phyloP scores from a whole-genome alignment of 2,797 vertebrate genomes.

The Decapterus maruadsi region DNA sequence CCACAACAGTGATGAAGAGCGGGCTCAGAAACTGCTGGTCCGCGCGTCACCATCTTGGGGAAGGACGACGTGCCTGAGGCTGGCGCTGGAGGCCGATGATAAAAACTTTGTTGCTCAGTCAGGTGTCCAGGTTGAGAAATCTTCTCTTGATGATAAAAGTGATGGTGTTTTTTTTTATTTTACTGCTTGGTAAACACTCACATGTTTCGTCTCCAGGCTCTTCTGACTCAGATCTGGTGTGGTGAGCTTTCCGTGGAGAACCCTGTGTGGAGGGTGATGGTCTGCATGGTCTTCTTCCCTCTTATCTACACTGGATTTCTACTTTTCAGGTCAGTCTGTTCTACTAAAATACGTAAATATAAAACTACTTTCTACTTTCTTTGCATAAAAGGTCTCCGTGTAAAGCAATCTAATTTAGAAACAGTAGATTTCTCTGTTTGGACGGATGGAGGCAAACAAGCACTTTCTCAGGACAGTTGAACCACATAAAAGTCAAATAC shows the following conservation, averaged over 20 bases:
- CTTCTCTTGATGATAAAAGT: not conserved
- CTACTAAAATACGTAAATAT: not conserved
- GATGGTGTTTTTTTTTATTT: not conserved
- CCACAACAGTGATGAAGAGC: conserved; percentile 87
- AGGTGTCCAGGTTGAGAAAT: conserved; percentile 84
- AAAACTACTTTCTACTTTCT: not conserved
- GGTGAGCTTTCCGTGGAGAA: conserved; percentile 92
- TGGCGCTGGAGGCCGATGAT: conserved; percentile 92
- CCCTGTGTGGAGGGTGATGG: conserved; percentile 87
- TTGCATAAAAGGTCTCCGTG: not conserved
- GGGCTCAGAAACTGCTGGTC: conserved; percentile 91
- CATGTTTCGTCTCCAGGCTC: conserved; percentile 81
- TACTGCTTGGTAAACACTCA: not conserved
- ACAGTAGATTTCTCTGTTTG: not conserved
- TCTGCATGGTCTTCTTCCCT: conserved; percentile 90
- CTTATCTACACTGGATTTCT: conserved; percentile 89
- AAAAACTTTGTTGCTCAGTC: conserved; percentile 94
- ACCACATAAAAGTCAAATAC: not conserved
- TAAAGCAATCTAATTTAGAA: not conserved
- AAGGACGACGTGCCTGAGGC: conserved; percentile 89
- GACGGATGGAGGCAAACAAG: not conserved
- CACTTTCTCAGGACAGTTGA: not conserved
- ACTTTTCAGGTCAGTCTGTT: conserved; percentile 75
- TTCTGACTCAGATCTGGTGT: conserved; percentile 97
- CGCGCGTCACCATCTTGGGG: conserved; percentile 93